Percentiles rank a stretch among this genome's conserved stretches.
These are phyloP conservation scores for Macrotrachela quadricornifera DNA, from an alignment of 1,140 invertebrate species.

Conservation along the genomic window DNA sequence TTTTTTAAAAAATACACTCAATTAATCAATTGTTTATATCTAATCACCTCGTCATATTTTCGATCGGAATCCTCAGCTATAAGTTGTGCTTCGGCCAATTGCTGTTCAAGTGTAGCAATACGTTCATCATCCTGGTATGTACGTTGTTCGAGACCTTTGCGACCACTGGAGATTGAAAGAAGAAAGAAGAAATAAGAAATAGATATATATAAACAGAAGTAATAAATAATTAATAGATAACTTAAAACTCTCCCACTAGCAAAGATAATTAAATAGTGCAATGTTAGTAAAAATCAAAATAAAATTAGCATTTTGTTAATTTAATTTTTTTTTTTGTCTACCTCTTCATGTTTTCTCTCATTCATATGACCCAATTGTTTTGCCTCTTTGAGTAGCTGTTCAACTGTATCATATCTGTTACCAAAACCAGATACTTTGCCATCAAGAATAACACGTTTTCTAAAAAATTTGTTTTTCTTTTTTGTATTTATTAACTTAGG, in stretches of 20 bases:
- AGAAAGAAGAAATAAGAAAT: too few species aligned
- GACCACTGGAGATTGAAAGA: conserved; percentile 45
- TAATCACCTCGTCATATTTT: conserved; percentile 98
- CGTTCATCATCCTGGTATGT: conserved; percentile 97
- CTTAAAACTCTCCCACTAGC: too few species aligned
- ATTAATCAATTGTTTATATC: not conserved
- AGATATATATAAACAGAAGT: too few species aligned
- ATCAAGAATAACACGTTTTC: too few species aligned
- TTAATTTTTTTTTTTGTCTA: conserved; percentile 19
- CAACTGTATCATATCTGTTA: conserved; percentile 92
- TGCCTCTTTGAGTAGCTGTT: conserved; percentile 91
- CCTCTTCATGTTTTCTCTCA: conserved; percentile 99
- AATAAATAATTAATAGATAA: too few species aligned
- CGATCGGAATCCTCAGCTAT: conserved; percentile 99
- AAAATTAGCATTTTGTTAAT: too few species aligned
- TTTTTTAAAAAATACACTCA: not conserved
- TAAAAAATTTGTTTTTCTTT: too few species aligned
- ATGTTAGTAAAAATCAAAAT: too few species aligned
- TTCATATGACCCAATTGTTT: conserved; percentile 93
- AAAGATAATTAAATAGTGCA: too few species aligned
- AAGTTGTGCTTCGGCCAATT: conserved; percentile 97
- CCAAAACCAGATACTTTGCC: conserved; percentile 34
- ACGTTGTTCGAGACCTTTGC: conserved; percentile 98
- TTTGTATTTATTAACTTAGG: too few species aligned
- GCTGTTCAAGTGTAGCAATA: conserved; percentile 93